Evolutionary conservation across 1,140 invertebrate genomes (phyloP), one percentile per base, ranked within the genome.

Genomic region (Lepidostoma basale): DNA sequence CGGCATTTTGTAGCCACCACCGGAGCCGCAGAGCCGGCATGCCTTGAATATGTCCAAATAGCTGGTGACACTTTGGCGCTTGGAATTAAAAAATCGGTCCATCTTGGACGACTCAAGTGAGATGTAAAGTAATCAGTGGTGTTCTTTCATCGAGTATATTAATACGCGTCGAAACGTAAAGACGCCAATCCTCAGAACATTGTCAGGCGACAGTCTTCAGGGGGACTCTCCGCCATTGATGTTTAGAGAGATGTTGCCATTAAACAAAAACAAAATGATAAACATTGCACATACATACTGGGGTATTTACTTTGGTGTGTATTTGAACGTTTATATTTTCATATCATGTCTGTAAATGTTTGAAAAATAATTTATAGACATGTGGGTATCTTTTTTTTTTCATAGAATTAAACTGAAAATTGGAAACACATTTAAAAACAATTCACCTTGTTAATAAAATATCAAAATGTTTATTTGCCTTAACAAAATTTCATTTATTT

Each of bases 1-100:
- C 3, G 81, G 81, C 81, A 83, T 82, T 76, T 81, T 82, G 74
- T 82, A 83, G 30, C 81, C 81, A 14, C 80, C 80, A 52, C 80
- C 79, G 0, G 77, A 77, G 6, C 81, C 81, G 54, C 81, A 83
- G 3, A 82, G 72, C 0, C 81, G 78, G 76, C 81, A 83, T 74
- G 77, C 76, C 74, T 80, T 76, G 68, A 80, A 82, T 66, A 83
- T 79, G 49, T 82, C 79, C 16, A 68, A 26, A 62, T 81, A 83
- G 49, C 79, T 79, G 5, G 74, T 56, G 33, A 56, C 45, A 25
- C 28, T 74, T 60, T 81, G 75, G 3, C 66, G 65, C 42, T 77
- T 79, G 44, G 76, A 70, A 73, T 77, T 77, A 22, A 74, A 73
- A 36, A 76, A 77, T 16, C 76, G 69, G 71, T 80, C 78, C 79